Base-by-base conservation (phyloP, 2,113 vertebrate species). In the Pipa parva region DNA sequence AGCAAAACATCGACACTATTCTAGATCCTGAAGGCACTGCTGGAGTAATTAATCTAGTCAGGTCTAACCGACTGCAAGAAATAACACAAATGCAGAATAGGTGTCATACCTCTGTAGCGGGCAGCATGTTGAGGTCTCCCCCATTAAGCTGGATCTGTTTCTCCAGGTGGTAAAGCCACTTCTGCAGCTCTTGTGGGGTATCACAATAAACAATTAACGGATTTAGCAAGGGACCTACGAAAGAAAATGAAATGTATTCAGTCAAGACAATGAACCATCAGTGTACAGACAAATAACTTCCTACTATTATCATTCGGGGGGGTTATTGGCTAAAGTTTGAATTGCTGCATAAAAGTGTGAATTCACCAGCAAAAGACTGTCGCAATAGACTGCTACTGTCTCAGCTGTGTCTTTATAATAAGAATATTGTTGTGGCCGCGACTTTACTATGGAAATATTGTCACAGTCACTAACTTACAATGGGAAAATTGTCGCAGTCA, bases 81-180 rank as follows among this genome's bases (percentile, higher is more conserved):
- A 28, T 61, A 45, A 4, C 4, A 12, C 39, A 17, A 5, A 5
- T 17, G 39, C 39, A 45, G 13, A 45, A 45, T n/a, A 2, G 13
- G 39, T 27, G 17, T 72, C 81, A 49, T 51, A 90, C 89, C 84
- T 86, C 82, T 0, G 71, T 9, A 11, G 79, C 64, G 1, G 76
- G 66, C 57, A 82, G 62, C 75, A 77, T 4, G 6, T 46, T 21
- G 0, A 77, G 59, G 61, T 59, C 84, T 2, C 92, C 92, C 37
- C 91, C 87, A 0, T 88, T 85, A 0, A 88, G 83, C 31, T 95
- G 90, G 50, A 92, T 95, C 73, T 95, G 92, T 65, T 94, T 93
- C 54, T 91, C 91, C 56, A 99, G 83, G 63, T 96, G 88, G 49
- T 90, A 90, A 8, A 95, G 92, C 95, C 96, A 99, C 45, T 74